Evolutionary conservation across 2,888 invertebrate genomes (phyloP), one percentile per base, ranked within the genome.

Genomic region (Callyntrura sp.): DNA sequence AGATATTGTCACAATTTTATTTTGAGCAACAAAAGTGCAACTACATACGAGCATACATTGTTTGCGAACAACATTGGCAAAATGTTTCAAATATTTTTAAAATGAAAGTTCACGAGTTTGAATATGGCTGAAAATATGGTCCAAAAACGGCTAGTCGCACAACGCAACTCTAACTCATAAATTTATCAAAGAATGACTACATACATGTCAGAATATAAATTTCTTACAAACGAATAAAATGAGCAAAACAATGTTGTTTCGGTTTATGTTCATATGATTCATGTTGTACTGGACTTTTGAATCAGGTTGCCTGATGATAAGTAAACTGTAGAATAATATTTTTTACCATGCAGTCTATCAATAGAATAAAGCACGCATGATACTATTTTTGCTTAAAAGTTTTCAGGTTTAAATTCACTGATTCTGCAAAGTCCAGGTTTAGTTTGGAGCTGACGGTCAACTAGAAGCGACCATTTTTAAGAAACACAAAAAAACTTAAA

Each of bases 391-490:
- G 48, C 48, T 9, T 48, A 20, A 73, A 73, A 20, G 2, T 35
- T 35, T 28, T 68, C 8, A 57, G 57, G 43, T 62, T 81, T 60
- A 87, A 87, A 87, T 87, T 57, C 87, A 43, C 3, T 25, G 87
- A 70, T 81, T 62, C 68, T 23, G 17, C n/a, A 8, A 43, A 76
- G 25, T 73, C 81, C 68, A 83, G 73, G 6, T 28, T 88, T 73
- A 88, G 88, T 88, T 76, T 45, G 25, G 51, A 48, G n/a, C 57
- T 70, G 81, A 83, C 28, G 60, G 60, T 51, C 62, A 28, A 51
- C 4, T 51, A 43, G 81, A 48, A 17, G 43, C 6, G 48, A 79
- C 28, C 35, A 65, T 12, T 70, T 48, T 48, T 17, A n/a, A 20
- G 20, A 68, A 28, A 68, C 20, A 17, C 17, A 17, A 12, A 25